Evolutionary conservation across 1,140 invertebrate genomes (phyloP).

Genomic region (Drosophila persimilis): DNA sequence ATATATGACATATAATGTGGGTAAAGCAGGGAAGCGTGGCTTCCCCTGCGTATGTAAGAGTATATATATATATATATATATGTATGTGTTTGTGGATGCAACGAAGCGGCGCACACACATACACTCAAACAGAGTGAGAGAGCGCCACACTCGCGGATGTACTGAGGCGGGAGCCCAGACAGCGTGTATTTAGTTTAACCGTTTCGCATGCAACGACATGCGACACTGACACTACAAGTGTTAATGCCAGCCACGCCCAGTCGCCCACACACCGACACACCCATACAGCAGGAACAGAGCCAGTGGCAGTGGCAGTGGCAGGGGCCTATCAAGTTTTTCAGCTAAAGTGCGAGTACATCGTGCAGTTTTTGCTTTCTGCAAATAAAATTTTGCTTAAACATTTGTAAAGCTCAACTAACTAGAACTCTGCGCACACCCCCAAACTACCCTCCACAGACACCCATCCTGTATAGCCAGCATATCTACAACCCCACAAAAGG

Average conservation of each 20-base stretch:
- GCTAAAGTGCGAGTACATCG: neutral
- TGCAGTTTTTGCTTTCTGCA: slow-evolving; percentile 45
- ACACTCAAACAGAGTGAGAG: neutral
- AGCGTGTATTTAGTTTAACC: slow-evolving; percentile 78
- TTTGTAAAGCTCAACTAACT: slow-evolving; percentile 78
- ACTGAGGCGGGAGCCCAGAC: slow-evolving; percentile 68
- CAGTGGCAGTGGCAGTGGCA: slow-evolving; percentile 1
- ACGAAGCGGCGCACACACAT: slow-evolving; percentile 27
- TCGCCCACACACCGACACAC: slow-evolving; percentile 1
- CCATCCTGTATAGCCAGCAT: slow-evolving; percentile 1
- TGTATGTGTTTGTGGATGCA: slow-evolving; percentile 37
- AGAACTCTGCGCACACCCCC: slow-evolving; percentile 48
- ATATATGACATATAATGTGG: slow-evolving; percentile 49
- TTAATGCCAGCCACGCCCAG: slow-evolving; percentile 71
- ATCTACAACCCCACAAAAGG: slow-evolving; percentile 1
- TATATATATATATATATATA: neutral
- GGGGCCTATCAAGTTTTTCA: slow-evolving; percentile 30
- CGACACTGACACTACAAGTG: slow-evolving; percentile 62
- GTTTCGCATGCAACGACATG: slow-evolving; percentile 71
- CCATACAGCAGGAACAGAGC: neutral
- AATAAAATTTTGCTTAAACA: slow-evolving; percentile 79
- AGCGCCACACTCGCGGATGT: slow-evolving; percentile 53
- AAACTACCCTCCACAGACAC: slow-evolving; percentile 13
- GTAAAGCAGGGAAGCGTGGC: slow-evolving; percentile 49
- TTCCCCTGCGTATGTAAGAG: neutral